Base-by-base conservation (phyloP, 2,888 invertebrate genomes). In the Myathropa florea region DNA sequence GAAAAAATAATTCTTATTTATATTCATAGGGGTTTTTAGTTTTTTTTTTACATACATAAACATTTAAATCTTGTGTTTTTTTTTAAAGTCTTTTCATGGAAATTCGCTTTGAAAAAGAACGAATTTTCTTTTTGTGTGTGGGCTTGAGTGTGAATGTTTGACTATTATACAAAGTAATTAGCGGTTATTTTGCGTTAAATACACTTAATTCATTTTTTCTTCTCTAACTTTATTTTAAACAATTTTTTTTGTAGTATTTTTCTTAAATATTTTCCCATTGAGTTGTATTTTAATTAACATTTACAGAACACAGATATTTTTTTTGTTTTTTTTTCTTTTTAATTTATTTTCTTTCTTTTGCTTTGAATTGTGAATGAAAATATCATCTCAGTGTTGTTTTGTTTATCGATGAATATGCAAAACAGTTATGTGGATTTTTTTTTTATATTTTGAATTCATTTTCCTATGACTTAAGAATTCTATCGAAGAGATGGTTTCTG, bases 301-400 rank as follows among this genome's bases (percentile, higher is more conserved):
- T 61, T 80, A 83, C 83, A 88, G 76, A 78, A 88, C 64, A 90
- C 88, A 88, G 72, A 76, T 83, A 60, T 77, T 63, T 77, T 81
- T 23, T 70, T 73, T 18, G 9, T 26, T 60, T 39, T 36, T 63
- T 82, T 68, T 65, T 63, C 26, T 68, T 87, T 33, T 88, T 68
- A 83, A 87, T 85, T 39, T 81, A 14, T 36, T 46, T 55, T 76
- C 70, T 9, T 63, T 80, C 89, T 88, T 90, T 91, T 72, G 89
- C 18, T 68, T 59, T 65, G 26, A 23, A 57, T 39, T 59, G 14
- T 12, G 33, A 12, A 2, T n/a, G n/a, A 72, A 83, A 75, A 39
- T 68, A 21, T 55, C 57, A 70, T 64, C 36, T 60, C 46, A 28
- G 24, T 81, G 28, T 21, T 59, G 60, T 28, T 26, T 64, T 75